Evolutionary conservation across 1,140 invertebrate genomes (phyloP), one percentile per base, ranked within the genome.

Genomic region (Scaptomyza graminum): DNA sequence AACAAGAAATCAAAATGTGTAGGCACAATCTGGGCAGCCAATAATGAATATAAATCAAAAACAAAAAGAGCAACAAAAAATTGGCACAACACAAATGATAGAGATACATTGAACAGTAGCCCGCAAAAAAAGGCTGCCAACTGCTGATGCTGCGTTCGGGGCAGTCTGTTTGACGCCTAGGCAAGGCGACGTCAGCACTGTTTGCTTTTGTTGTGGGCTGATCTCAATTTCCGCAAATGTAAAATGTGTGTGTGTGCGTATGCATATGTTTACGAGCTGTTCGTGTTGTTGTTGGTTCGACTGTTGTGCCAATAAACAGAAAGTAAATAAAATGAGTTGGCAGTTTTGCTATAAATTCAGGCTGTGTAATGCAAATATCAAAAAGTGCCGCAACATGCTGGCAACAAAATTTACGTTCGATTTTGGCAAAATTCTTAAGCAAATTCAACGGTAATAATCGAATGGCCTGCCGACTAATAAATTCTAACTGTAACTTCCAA

Each of bases 121-220:
- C 68, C 25, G 18, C 22, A 22, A 50, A 31, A 31, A 31, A 15
- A 49, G 60, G 37, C 51, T 41, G 50, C 59, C 59, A 54, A 63
- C 57, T 49, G 22, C 18, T 37, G 34, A 15, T 18, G 44, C 39
- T 31, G 28, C 47, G 41, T 41, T 41, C 22, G 41, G 47, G 37
- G 25, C 70, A 79, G 80, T 69, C 75, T 51, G 56, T 66, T 62
- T 52, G 80, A 79, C 80, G 80, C 80, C 80, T 47, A 83, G 52
- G 13, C 68, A 62, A 65, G 52, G 25, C 44, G 64, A 67, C 64
- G 55, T 67, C 64, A 63, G 50, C 44, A 9, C 31, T 34, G 28
- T 28, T 28, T 28, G 34, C 18, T 9, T 13, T 31, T 34, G 8
- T 50, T 51, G 71, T 74, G 59, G 71, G 65, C 51, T 69, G 71